These are phyloP conservation scores for Stenoptilia bipunctidactyla DNA, from an alignment of 2,888 invertebrate species.

Conservation along the genomic window DNA sequence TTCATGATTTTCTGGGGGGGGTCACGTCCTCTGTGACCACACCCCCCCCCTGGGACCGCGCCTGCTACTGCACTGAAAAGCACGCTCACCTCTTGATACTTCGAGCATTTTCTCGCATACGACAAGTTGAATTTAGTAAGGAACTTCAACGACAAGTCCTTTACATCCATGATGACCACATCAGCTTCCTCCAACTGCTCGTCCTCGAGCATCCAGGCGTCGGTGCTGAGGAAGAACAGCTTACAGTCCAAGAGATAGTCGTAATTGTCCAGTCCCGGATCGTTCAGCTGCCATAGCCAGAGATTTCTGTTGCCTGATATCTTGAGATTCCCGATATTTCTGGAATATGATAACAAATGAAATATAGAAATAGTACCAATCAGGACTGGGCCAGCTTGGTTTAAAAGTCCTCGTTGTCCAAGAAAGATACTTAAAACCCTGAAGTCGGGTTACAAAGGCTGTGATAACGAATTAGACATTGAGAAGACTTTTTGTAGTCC, in stretches of 20 bases:
- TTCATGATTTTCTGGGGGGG: too few relatives aligned
- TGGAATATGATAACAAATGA: too few relatives aligned
- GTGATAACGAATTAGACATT: too few relatives aligned
- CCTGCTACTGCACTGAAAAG: too few relatives aligned
- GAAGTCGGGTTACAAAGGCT: too few relatives aligned
- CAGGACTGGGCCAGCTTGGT: too few relatives aligned
- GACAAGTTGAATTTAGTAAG: slow-evolving; percentile 75
- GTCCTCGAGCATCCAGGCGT: slow-evolving; percentile 37
- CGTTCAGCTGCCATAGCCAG: slow-evolving; percentile 58
- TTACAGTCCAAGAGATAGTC: slow-evolving; percentile 43
- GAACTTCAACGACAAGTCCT: slow-evolving; percentile 46
- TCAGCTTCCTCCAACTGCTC: slow-evolving; percentile 32
- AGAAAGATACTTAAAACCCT: too few relatives aligned
- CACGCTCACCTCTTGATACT: slow-evolving; percentile 75
- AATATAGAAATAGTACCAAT: too few relatives aligned
- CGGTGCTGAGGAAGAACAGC: slow-evolving; percentile 38
- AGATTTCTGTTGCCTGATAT: slow-evolving; percentile 34
- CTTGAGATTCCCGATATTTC: slow-evolving; percentile 36
- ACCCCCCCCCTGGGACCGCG: too few relatives aligned
- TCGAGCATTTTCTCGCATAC: slow-evolving; percentile 71
- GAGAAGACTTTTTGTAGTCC: too few relatives aligned
- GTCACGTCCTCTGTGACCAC: too few relatives aligned
- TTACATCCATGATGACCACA: slow-evolving; percentile 42
- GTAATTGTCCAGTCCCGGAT: slow-evolving; percentile 47
- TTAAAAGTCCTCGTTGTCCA: too few relatives aligned